These are phyloP conservation scores for Tipula unca DNA, from an alignment of 2,888 invertebrate genomes.

Conservation along the genomic window DNA sequence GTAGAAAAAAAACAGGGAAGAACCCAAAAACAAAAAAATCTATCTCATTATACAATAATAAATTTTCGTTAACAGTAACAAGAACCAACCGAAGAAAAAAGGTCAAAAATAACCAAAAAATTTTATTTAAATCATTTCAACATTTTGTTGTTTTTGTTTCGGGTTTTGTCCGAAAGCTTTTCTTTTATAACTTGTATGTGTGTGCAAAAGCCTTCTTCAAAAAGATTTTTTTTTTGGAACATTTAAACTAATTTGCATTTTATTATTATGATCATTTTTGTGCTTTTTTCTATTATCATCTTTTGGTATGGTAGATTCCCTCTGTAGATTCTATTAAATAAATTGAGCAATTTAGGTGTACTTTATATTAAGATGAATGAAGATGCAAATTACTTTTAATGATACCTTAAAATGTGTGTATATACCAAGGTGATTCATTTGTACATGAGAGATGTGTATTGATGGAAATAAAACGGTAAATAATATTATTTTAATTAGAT, in stretches of 20 bases:
- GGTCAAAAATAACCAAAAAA: neutral
- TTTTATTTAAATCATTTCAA: neutral
- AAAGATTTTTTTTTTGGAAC: neutral
- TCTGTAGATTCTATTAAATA: neutral
- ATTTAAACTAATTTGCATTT: slow-evolving; percentile 8
- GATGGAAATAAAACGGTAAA: neutral
- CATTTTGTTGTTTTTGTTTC: neutral
- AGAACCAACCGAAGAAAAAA: neutral
- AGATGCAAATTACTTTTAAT: neutral
- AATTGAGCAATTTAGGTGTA: neutral
- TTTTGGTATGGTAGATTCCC: neutral
- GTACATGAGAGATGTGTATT: neutral
- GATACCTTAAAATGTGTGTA: neutral
- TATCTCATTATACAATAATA: neutral
- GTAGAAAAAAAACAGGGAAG: neutral
- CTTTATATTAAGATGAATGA: slow-evolving; percentile 1
- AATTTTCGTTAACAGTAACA: neutral
- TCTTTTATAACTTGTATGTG: neutral
- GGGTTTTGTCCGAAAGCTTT: neutral
- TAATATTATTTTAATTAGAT: neutral
- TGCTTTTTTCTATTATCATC: neutral
- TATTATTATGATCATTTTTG: neutral
- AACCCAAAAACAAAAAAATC: neutral
- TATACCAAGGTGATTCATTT: neutral
- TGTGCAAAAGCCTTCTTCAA: neutral